Base-by-base conservation (phyloP, 2,797 vertebrate species). In the Meda fulgida region DNA sequence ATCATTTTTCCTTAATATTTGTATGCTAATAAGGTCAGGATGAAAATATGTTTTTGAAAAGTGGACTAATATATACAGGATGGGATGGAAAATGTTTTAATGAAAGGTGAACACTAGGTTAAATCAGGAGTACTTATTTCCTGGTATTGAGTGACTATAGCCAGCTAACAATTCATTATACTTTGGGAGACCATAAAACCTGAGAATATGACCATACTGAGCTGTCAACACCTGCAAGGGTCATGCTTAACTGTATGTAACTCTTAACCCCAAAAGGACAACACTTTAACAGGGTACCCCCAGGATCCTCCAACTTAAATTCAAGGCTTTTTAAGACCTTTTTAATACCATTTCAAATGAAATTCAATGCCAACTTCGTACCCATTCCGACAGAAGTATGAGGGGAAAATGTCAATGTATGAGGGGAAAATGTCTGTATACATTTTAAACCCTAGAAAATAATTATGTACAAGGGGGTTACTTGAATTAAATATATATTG, bases 221-320 rank as follows among this genome's bases (percentile, higher is more conserved):
- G 93, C 91, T 91, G 93, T 95, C 93, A 95, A 94, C 92, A 93
- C 83, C 53, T 88, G 88, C 91, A 93, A 89, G 78, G 66, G 83
- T 84, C 34, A 76, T 31, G 7, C 78, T 55, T 34, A 77, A 69
- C 21, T 66, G 75, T 34, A 16, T 13, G 29, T 66, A 88, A 4
- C 31, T 40, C 48, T 58, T 48, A 84, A 84, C 46, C 23, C 58
- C 51, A 67, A 55, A 31, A 67, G 3, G 46, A 51, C 19, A 23
- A 34, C 7, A 66, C 10, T 67, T 70, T 83, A n/a, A n/a, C n/a
- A n/a, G n/a, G n/a, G n/a, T n/a, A n/a, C n/a, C n/a, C n/a, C n/a
- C n/a, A n/a, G n/a, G n/a, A n/a, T n/a, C n/a, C n/a, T n/a, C n/a
- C n/a, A n/a, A n/a, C n/a, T n/a, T n/a, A n/a, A n/a, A n/a, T n/a